Evolutionary conservation across 2,113 vertebrate genomes (phyloP).

Genomic region (Rhynchomys soricoides): DNA sequence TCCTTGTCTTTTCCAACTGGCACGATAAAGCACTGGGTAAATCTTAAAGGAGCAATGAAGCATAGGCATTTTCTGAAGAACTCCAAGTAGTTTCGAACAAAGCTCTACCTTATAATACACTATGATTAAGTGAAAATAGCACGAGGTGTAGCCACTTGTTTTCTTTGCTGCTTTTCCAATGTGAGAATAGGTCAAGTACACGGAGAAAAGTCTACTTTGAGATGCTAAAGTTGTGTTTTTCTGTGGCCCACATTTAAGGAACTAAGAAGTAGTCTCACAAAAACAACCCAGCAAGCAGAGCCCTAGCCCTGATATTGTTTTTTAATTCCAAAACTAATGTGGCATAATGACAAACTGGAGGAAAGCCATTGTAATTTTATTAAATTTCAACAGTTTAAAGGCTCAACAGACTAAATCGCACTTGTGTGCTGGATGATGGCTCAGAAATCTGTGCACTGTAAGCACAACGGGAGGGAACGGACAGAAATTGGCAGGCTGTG

Average conservation of each 20-base stretch:
- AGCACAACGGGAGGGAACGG: background rate
- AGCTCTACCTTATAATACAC: conserved; percentile 4
- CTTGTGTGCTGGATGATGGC: background rate
- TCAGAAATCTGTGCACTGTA: conserved; percentile 50
- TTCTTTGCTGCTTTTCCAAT: background rate
- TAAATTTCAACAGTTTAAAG: conserved; percentile 68
- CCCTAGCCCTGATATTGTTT: background rate
- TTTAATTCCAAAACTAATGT: conserved; percentile 38
- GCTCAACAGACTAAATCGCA: conserved; percentile 9
- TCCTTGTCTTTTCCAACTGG: conserved; percentile 20
- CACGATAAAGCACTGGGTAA: background rate
- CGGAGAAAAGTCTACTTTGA: background rate
- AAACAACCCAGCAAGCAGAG: background rate
- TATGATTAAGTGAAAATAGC: conserved; percentile 3
- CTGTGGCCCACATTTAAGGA: conserved; percentile 5
- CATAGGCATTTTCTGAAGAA: background rate
- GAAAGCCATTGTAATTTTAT: conserved; percentile 53
- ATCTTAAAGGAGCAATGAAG: conserved; percentile 20
- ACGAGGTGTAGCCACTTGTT: background rate
- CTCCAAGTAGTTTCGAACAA: background rate
- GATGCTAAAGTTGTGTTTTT: background rate
- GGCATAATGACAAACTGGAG: conserved; percentile 1
- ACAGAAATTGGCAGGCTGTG: conserved; percentile 17
- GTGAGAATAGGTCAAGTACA: background rate
- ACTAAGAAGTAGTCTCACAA: conserved; percentile 28